A percentile compares a stretch with the other conserved stretches of the same genome.
Evolutionary conservation across 2,797 vertebrate species (phyloP).

Genomic region (Rhadinocentrus ornatus): DNA sequence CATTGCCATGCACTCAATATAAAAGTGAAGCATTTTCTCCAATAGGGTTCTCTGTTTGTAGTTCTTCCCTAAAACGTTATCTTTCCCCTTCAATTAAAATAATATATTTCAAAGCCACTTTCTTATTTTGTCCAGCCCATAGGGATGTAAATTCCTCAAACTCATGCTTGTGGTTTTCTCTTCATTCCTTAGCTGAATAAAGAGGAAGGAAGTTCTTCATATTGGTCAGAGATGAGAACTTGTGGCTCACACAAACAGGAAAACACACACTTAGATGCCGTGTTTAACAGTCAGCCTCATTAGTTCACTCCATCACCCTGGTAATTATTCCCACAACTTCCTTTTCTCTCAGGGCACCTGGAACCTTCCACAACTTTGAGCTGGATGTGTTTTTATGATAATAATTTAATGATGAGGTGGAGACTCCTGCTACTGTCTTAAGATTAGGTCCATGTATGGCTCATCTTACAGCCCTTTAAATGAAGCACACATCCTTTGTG

Average conservation of each 20-base stretch:
- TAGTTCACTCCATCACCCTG: conserved; percentile 39
- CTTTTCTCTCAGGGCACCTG: conserved; percentile 53
- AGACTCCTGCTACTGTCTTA: conserved; percentile 3
- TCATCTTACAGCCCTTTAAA: conserved; percentile 1
- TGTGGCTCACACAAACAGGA: conserved; percentile 34
- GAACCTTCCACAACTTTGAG: conserved; percentile 38
- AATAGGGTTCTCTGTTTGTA: not conserved
- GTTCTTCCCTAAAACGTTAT: not conserved
- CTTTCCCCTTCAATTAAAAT: not conserved
- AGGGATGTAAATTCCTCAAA: conserved; percentile 13
- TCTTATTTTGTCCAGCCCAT: conserved; percentile 15
- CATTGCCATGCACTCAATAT: too few species aligned
- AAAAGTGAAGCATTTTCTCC: not conserved
- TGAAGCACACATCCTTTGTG: not conserved
- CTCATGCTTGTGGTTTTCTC: conserved; percentile 39
- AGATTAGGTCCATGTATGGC: not conserved
- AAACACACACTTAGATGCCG: conserved; percentile 37
- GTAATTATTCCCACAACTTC: conserved; percentile 60
- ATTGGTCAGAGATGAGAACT: conserved; percentile 44
- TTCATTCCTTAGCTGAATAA: conserved; percentile 21
- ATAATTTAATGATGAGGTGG: conserved; percentile 37
- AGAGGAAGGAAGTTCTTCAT: conserved; percentile 42
- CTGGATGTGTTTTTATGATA: conserved; percentile 31
- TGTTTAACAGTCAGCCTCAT: conserved; percentile 59
- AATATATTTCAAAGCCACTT: conserved; percentile 1